Conservation (phyloP, 2,888 invertebrate species). For the Enchytraeus crypticus region DNA sequence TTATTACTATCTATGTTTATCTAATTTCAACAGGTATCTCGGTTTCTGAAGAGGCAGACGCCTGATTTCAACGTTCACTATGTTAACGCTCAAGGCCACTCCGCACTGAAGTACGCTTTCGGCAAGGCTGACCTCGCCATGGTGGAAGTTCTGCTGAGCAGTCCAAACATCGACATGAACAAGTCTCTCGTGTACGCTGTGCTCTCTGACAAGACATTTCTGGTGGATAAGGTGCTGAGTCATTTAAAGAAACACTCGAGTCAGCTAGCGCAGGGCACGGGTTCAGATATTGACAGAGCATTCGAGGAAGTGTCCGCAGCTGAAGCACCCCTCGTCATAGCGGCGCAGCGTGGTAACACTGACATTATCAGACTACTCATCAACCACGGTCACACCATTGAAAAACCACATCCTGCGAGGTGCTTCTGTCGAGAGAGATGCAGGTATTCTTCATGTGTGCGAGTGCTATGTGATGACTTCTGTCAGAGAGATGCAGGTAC, state of each 20-base stretch:
- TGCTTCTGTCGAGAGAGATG: background rate
- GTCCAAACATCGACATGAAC: background rate
- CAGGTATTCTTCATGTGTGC: too few species aligned
- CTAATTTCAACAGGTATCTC: background rate
- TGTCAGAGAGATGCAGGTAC: too few species aligned
- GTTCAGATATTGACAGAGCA: background rate
- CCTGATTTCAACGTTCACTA: background rate
- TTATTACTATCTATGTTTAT: background rate
- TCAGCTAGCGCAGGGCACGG: too few species aligned
- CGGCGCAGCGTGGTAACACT: background rate
- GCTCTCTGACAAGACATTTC: background rate
- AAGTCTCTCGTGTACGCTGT: background rate
- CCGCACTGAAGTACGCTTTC: constrained; percentile 2
- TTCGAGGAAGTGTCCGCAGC: background rate
- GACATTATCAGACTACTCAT: background rate
- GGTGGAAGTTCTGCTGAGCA: constrained; percentile 37
- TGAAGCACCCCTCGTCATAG: background rate
- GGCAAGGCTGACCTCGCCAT: constrained; percentile 49
- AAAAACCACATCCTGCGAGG: background rate
- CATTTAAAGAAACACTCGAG: background rate
- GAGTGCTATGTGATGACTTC: too few species aligned
- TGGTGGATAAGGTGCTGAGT: background rate
- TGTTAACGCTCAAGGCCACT: background rate
- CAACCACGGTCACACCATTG: background rate
- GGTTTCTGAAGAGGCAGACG: background rate